Base-by-base conservation (phyloP, 1,140 invertebrate genomes). In the Nautilus pompilius region DNA sequence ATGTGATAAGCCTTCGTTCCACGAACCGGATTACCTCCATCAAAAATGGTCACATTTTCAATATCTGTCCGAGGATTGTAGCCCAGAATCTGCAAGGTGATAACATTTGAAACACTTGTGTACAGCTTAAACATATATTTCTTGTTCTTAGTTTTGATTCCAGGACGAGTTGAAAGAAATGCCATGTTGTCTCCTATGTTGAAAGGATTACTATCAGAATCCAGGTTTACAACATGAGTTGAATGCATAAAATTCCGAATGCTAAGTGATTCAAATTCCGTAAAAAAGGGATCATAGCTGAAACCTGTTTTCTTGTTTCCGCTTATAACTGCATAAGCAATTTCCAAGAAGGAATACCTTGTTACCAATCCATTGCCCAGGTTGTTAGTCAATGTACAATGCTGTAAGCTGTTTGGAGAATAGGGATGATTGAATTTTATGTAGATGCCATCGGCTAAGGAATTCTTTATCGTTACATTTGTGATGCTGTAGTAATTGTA, bases 201-300 rank as follows among this genome's bases (percentile, higher is more conserved):
- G 63, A 33, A 5, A 66, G 63, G 15, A 56, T 54, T 13, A 65
- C 59, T 3, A 66, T 71, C 2, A 68, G 63, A 46, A 67, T 63
- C 13, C 66, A 58, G 48, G n/a, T n/a, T n/a, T n/a, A n/a, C n/a
- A n/a, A 34, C 32, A 8, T 58, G 56, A 36, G 34, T 13, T 0
- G 30, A 41, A n/a, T 76, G 63, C 26, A 79, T 76, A 49, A 73
- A 78, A 51, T 76, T 79, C 17, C 77, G 63, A 0, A 81, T 69
- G 51, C 72, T 65, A 1, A 77, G 67, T 6, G 76, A 75, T 56
- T 82, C 78, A 53, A 79, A 76, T 8, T 90, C 89, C 8, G 90
- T 89, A 48, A 98, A 85, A 13, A 90, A 90, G 2, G 96, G 93
- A 85, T 99, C 91, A 76, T 99, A 96, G 62, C 90, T 88, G 67